phyloP scores from a whole-genome alignment of 1,140 invertebrate genomes.

The Apis mellifera region DNA sequence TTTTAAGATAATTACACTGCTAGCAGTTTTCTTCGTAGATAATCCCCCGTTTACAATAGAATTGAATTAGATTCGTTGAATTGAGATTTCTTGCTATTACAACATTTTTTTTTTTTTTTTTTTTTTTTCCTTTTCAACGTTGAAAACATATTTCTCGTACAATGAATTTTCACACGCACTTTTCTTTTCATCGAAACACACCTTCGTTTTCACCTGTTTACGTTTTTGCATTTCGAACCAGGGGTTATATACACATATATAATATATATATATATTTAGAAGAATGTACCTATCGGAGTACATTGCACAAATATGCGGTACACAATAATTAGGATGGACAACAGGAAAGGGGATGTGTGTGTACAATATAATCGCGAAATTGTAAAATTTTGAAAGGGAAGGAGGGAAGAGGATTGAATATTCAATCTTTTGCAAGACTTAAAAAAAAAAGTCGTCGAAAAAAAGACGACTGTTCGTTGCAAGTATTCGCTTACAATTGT shows the following conservation, averaged over 20 bases:
- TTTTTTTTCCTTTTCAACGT: too few species aligned
- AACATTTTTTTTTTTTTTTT: background rate
- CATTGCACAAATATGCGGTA: slow-evolving; percentile 51
- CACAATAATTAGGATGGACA: slow-evolving; percentile 1
- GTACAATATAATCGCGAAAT: background rate
- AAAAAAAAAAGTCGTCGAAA: background rate
- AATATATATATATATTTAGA: too few species aligned
- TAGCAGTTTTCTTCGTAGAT: slow-evolving; percentile 12
- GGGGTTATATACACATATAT: too few species aligned
- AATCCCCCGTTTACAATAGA: background rate
- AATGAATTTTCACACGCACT: background rate
- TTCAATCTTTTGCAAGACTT: background rate
- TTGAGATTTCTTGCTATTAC: background rate
- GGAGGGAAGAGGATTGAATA: background rate
- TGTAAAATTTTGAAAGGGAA: background rate
- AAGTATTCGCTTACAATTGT: slow-evolving; percentile 1
- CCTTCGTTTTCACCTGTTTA: slow-evolving; percentile 4
- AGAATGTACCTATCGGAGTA: slow-evolving; percentile 37
- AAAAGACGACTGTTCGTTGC: background rate
- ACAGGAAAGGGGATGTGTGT: background rate
- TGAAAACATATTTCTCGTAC: background rate
- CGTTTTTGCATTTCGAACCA: slow-evolving; percentile 44
- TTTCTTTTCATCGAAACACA: background rate
- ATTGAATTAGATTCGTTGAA: background rate
- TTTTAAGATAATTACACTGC: slow-evolving; percentile 27